Conservation (phyloP, 1,140 invertebrate species). For the Nymphalis io region DNA sequence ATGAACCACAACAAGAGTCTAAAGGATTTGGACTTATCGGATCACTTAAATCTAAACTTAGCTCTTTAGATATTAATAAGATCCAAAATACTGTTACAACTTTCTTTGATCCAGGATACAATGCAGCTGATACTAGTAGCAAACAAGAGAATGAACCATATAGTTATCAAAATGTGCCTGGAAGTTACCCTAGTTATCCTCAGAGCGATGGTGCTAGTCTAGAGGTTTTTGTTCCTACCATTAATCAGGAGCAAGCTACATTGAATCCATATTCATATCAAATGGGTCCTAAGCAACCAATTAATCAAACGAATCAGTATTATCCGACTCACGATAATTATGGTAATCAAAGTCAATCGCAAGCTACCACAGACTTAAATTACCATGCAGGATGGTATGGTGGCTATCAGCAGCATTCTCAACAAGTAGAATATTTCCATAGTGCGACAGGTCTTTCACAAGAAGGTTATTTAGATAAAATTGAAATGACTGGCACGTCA, state of each 20-base stretch:
- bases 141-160: conserved; percentile 39
- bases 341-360: conserved; percentile 3
- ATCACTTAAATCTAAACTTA: conserved; percentile 73
- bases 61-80: conserved; percentile 72
- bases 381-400: neutral
- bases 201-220: conserved; percentile 33
- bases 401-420: conserved; percentile 5
- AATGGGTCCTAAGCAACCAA: conserved; percentile 11
- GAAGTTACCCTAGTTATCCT: conserved; percentile 35
- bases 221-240: conserved; percentile 42
- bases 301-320: conserved; percentile 13
- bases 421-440: neutral
- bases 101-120: conserved; percentile 74
- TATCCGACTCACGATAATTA: conserved; percentile 19
- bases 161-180: conserved; percentile 26
- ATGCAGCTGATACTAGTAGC: conserved; percentile 41
- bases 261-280: conserved; percentile 24
- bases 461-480: neutral
- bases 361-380: neutral
- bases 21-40: conserved; percentile 70
- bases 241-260: conserved; percentile 21
- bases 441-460: neutral
- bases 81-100: conserved; percentile 76
- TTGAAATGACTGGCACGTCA: neutral
- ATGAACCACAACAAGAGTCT: conserved; percentile 49